phyloP scores from a whole-genome alignment of 2,888 invertebrate genomes.

The Sabatieria punctata region DNA sequence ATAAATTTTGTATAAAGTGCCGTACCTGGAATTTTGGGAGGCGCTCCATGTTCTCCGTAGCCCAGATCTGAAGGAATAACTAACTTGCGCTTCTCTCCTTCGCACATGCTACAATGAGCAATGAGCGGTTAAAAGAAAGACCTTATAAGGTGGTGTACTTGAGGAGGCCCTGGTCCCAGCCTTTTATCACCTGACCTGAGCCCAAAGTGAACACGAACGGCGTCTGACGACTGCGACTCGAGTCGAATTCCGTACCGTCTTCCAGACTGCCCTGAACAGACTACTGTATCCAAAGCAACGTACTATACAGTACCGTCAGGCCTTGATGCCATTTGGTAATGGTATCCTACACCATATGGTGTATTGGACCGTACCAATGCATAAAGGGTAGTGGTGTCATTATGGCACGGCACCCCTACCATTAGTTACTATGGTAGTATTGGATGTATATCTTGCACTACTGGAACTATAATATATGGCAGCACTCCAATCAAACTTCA shows the following conservation, averaged over 20 bases:
- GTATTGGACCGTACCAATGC: too few species aligned
- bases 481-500: too few species aligned
- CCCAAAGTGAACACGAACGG: slow-evolving; percentile 65
- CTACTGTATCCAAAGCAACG: background rate
- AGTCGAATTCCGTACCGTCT: slow-evolving; percentile 70
- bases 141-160: slow-evolving; percentile 40
- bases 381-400: too few species aligned
- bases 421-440: too few species aligned
- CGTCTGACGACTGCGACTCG: slow-evolving; percentile 52
- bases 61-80: slow-evolving; percentile 68
- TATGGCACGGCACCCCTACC: too few species aligned
- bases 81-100: slow-evolving; percentile 64
- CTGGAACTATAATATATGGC: too few species aligned
- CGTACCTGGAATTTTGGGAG: slow-evolving; percentile 59
- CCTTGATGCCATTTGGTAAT: background rate
- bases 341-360: too few species aligned
- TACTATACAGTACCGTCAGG: background rate
- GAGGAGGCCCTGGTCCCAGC: slow-evolving; percentile 73
- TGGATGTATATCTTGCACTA: too few species aligned
- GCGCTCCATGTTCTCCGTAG: slow-evolving; percentile 62
- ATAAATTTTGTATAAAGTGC: background rate
- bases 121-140: background rate
- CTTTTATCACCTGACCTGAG: slow-evolving; percentile 67
- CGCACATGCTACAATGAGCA: slow-evolving; percentile 51
- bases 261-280: slow-evolving; percentile 56